Base-by-base conservation (phyloP, 35 echinoderm and acorn worm species). In the Patiria miniata region DNA sequence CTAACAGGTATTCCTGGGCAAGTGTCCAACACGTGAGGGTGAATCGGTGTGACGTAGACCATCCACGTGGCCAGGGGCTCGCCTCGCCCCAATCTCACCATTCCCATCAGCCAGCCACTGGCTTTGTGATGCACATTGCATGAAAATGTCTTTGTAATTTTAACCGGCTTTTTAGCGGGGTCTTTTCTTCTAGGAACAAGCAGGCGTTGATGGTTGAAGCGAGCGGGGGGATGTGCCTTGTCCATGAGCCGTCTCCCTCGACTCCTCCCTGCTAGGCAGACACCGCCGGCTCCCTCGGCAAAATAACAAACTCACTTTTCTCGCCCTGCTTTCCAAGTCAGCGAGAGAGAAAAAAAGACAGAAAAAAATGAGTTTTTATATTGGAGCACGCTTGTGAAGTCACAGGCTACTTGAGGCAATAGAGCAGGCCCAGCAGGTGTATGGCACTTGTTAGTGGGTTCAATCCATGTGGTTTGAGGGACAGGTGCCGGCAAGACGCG, bases 91-190 rank as follows among this genome's bases (percentile, higher is more conserved):
- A 78, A 87, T 47, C 69, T 69, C 68, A 37, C 61, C n/a, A 79
- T 50, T 73, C 65, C 42, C 85, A 77, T 69, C 85, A 51, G 77
- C 52, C 85, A 40, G 47, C 37, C 68, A 44, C 47, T 79, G 21
- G 65, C 85, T 87, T 87, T 87, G 85, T 87, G 51, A 87, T 53
- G 59, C 76, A 87, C 18, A 51, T 36, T 77, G 51, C 52, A 60
- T 87, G 85, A 87, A 87, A 87, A 87, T 87, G 77, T 53, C 85
- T 87, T 87, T 87, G 85, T 87, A 87, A 87, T 87, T 52, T 87
- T 87, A 87, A 87, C 68, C 85, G 69, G 68, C 85, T 79, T 87
- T n/a, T 77, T 87, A 73, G 19, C 34, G 61, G 58, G 65, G 65
- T 73, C 65, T 73, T 60, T 73, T 73, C 65, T 73, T 73, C 65